phyloP scores from a whole-genome alignment of 2,797 vertebrate genomes.

The Bradypus variegatus region DNA sequence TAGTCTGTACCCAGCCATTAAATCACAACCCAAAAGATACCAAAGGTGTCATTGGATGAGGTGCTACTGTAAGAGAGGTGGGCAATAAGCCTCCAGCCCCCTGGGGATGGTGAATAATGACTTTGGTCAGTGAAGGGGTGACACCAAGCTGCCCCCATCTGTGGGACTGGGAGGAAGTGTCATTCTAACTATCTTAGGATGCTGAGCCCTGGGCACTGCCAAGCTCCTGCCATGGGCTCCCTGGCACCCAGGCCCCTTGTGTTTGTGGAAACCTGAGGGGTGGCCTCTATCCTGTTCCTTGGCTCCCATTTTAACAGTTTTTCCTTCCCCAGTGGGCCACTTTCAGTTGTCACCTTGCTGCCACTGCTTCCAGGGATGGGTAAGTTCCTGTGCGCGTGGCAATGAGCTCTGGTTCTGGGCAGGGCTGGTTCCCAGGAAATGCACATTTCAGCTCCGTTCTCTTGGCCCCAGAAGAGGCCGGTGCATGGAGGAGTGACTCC shows the following conservation, averaged over 20 bases:
- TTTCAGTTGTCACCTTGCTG: background rate
- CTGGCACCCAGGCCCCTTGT: background rate
- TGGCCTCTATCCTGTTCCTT: background rate
- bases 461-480: accelerated
- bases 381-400: background rate
- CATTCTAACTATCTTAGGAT: background rate
- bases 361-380: background rate
- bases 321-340: background rate
- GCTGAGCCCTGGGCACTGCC: background rate
- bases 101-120: background rate
- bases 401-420: background rate
- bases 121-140: background rate
- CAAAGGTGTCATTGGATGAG: background rate
- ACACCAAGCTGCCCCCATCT: background rate
- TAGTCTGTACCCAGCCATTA: background rate
- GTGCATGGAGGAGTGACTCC: background rate
- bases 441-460: background rate
- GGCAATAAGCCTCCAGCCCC: too few relatives aligned
- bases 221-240: background rate
- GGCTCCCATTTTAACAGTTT: background rate
- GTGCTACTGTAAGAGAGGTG: background rate
- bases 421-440: background rate
- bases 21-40: background rate
- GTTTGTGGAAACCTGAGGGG: background rate
- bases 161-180: background rate